Base-by-base conservation (phyloP, 53 echinoderm and acorn worm genomes). In the Crossaster papposus region DNA sequence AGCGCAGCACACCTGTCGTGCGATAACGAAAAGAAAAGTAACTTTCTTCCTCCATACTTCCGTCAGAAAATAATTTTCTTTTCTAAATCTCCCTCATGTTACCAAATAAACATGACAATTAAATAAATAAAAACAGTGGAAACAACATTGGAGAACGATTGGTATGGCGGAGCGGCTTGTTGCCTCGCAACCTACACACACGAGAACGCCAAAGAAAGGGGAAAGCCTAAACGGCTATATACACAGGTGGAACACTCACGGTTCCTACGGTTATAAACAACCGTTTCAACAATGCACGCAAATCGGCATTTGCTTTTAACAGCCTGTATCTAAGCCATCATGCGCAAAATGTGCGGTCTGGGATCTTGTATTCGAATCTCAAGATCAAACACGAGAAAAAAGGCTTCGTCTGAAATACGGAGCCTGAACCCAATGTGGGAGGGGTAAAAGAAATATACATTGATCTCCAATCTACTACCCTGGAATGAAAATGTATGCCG, bases 381-480 rank as follows among this genome's bases (percentile, higher is more conserved):
- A 80, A n/a, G 13, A 37, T 9, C 20, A 80, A 18, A 51, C 79
- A 79, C 9, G 54, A 10, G 20, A 80, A 80, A 1, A 14, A 18
- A 0, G 54, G 80, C 28, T n/a, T n/a, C 1, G 6, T 38, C 12
- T 51, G 79, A 51, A 79, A 79, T 10, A 54, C 55, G 12, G 80
- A 18, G 54, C 1, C 2, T 1, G 15, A 30, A 13, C 80, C 80
- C 80, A 82, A n/a, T n/a, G n/a, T 35, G 6, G 82, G 36, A 36
- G 82, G 62, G 79, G 68, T 2, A 32, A 70, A 91, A 31, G 85
- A 82, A 33, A 79, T 33, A 3, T 70, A 53, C 23, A 83, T 15
- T 58, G 38, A 4, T 30, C 82, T 90, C 90, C 83, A 90, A 77
- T 83, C 90, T 23, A 34, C 58, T n/a, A 90, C 36, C 1, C 51